Conservation (phyloP, 2,113 vertebrate species). For the Periophthalmus modestus region DNA sequence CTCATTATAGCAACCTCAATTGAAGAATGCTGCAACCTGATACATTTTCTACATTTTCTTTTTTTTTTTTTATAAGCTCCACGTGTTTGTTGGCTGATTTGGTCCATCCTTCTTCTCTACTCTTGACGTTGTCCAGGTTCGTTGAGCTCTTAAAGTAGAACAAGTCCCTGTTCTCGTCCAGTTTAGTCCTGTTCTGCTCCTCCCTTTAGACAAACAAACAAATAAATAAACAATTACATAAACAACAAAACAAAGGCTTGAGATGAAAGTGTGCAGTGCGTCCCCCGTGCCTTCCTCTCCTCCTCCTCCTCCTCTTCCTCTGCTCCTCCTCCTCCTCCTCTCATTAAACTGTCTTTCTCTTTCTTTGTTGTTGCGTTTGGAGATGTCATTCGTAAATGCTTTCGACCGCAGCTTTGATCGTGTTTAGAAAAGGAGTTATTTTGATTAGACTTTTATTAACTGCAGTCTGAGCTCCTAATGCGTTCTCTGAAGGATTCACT, state of each 20-base stretch:
- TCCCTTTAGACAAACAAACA: slow-evolving; percentile 71
- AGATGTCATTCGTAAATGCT: slow-evolving; percentile 77
- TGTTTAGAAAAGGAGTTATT: slow-evolving; percentile 77
- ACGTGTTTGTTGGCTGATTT: no score
- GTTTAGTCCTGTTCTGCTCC: slow-evolving; percentile 22
- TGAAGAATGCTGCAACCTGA: no score
- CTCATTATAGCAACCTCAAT: no score
- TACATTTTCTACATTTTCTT: no score
- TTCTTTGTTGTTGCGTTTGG: slow-evolving; percentile 63
- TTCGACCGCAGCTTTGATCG: slow-evolving; percentile 79
- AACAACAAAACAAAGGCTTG: slow-evolving; percentile 58
- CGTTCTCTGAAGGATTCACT: slow-evolving; percentile 68
- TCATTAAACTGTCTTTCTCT: slow-evolving; percentile 41
- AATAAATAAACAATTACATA: slow-evolving; percentile 55
- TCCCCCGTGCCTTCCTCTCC: slow-evolving; percentile 53
- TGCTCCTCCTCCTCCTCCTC: slow-evolving; percentile 48
- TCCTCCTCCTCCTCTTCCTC: slow-evolving; percentile 48
- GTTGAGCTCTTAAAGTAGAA: neutral
- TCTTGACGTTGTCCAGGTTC: neutral
- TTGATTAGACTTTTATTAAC: slow-evolving; percentile 77
- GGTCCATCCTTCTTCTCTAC: neutral
- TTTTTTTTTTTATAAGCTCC: no score
- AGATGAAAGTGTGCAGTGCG: slow-evolving; percentile 66
- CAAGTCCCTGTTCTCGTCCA: neutral
- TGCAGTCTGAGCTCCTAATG: slow-evolving; percentile 58